These are phyloP conservation scores for Oophaga sylvatica DNA, from an alignment of 2,797 vertebrate species.

Conservation along the genomic window DNA sequence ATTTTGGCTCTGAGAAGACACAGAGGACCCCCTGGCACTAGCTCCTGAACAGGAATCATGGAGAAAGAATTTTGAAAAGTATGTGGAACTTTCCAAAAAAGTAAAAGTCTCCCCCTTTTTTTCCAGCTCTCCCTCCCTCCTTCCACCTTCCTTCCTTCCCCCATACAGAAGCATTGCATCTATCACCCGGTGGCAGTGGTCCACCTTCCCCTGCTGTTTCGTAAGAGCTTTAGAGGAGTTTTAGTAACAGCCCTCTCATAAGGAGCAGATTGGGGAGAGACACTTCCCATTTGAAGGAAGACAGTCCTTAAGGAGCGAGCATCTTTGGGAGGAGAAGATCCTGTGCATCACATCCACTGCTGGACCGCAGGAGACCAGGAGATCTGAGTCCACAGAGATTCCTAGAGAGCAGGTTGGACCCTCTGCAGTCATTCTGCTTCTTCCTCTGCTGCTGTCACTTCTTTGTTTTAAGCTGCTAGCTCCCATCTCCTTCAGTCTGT, in stretches of 20 bases:
- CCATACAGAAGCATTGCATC: constrained; percentile 77
- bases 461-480: neutral
- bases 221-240: constrained; percentile 85
- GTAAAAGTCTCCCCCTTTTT: constrained; percentile 60
- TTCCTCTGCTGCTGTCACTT: neutral
- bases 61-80: constrained; percentile 87
- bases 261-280: constrained; percentile 84
- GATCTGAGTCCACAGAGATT: neutral
- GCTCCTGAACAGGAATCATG: constrained; percentile 75
- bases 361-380: constrained; percentile 14
- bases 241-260: constrained; percentile 93
- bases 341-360: constrained; percentile 5
- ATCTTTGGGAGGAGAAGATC: constrained; percentile 51
- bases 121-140: constrained; percentile 36
- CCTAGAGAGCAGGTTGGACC: constrained; percentile 38
- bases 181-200: constrained; percentile 79
- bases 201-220: constrained; percentile 84
- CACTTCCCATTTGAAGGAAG: constrained; percentile 85
- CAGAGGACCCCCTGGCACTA: constrained; percentile 62
- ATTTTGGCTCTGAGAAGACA: constrained; percentile 50
- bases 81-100: constrained; percentile 89
- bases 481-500: neutral
- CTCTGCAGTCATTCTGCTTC: neutral
- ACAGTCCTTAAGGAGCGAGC: constrained; percentile 78
- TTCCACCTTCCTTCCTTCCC: constrained; percentile 65